phyloP scores from a whole-genome alignment of 2,797 vertebrate genomes.

The Bradypodion pumilum region DNA sequence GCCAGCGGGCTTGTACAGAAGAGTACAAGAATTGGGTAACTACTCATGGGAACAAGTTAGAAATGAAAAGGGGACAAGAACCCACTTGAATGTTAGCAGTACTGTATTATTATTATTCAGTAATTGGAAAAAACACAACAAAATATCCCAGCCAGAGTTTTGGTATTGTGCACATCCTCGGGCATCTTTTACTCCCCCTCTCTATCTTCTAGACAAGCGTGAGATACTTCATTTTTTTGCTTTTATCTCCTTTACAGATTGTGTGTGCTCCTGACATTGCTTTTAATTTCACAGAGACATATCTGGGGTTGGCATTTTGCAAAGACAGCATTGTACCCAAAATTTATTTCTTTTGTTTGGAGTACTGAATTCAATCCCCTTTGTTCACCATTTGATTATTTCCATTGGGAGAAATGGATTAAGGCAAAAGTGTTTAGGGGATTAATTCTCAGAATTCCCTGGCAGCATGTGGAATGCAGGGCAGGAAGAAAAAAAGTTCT shows the following conservation, averaged over 20 bases:
- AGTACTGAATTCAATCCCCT: not conserved
- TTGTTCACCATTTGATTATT: not conserved
- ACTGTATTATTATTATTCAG: not conserved
- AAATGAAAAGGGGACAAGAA: not conserved
- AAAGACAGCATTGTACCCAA: not conserved
- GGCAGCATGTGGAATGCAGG: too few species aligned
- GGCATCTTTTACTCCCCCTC: not conserved
- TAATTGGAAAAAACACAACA: not conserved
- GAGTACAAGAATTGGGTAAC: too few species aligned
- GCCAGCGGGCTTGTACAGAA: too few species aligned
- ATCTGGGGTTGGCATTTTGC: not conserved
- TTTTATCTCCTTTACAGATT: constrained; percentile 4
- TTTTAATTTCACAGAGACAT: not conserved
- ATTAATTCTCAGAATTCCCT: too few species aligned
- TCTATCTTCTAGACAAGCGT: not conserved
- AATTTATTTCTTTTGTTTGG: not conserved
- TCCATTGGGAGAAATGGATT: not conserved
- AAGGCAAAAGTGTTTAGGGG: too few species aligned
- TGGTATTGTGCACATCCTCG: not conserved
- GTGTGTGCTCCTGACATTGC: not conserved
- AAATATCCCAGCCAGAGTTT: not conserved
- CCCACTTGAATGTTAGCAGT: not conserved
- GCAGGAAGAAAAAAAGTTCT: too few species aligned
- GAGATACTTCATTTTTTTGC: not conserved
- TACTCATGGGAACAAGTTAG: not conserved